Evolutionary conservation across 2,888 invertebrate species (phyloP).

Genomic region (Smittia aterrima): DNA sequence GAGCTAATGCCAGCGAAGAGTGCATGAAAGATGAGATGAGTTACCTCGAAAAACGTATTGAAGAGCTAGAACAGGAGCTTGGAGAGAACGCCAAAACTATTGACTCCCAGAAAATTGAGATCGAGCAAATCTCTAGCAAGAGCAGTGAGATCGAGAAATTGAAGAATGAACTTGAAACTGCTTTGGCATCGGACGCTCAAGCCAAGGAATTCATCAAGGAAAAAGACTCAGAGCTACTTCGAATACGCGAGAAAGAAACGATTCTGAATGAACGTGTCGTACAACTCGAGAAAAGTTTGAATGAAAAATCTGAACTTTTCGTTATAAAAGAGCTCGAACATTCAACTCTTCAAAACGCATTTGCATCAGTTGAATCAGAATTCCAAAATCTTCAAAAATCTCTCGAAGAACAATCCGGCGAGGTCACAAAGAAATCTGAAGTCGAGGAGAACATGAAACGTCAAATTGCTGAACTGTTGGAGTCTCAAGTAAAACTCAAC

Average conservation of each 20-base stretch:
- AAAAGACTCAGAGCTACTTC: slow-evolving; percentile 25
- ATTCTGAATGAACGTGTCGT: not conserved
- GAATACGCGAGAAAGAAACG: not conserved
- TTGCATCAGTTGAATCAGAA: not conserved
- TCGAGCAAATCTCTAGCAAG: slow-evolving; percentile 9
- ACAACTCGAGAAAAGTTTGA: not conserved
- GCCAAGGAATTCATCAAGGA: not conserved
- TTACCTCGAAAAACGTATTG: slow-evolving; percentile 49
- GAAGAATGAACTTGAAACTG: slow-evolving; percentile 42
- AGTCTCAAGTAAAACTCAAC: slow-evolving; percentile 41
- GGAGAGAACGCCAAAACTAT: slow-evolving; percentile 46
- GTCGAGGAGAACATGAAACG: not conserved
- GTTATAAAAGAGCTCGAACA: not conserved
- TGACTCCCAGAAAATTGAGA: slow-evolving; percentile 42
- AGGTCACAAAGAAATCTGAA: not conserved
- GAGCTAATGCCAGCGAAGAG: slow-evolving; percentile 28
- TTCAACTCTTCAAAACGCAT: not conserved
- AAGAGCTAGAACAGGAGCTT: slow-evolving; percentile 57
- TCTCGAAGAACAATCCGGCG: slow-evolving; percentile 45
- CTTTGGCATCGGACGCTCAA: not conserved
- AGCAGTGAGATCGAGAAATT: slow-evolving; percentile 40
- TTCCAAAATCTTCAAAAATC: slow-evolving; percentile 46
- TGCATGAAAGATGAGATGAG: slow-evolving; percentile 39
- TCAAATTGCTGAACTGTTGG: slow-evolving; percentile 13
- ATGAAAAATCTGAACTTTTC: not conserved